Conservation (phyloP, 2,113 vertebrate species). For the Gyps fulvus region DNA sequence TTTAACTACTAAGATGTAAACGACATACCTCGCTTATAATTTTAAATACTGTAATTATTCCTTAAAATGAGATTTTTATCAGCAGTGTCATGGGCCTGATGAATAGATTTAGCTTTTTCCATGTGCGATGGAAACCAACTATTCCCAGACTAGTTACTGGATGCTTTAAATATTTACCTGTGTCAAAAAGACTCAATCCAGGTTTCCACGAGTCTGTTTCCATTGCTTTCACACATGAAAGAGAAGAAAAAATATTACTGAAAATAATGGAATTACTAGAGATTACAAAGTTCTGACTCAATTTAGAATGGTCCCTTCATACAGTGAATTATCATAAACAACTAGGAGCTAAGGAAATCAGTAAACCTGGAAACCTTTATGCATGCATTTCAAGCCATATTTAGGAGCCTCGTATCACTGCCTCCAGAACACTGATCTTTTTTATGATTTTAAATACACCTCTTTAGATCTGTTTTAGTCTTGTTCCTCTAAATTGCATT, state of each 20-base stretch:
- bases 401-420: not conserved
- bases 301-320: not conserved
- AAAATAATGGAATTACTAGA: not conserved
- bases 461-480: not conserved
- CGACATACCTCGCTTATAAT: not conserved
- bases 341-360: not conserved
- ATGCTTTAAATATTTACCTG: constrained; percentile 74
- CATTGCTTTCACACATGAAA: constrained; percentile 76
- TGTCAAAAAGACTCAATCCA: constrained; percentile 76
- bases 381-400: not conserved
- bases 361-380: not conserved
- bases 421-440: not conserved
- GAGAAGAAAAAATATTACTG: constrained; percentile 35
- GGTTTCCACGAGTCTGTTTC: constrained; percentile 78
- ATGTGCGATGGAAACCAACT: not conserved
- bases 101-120: not conserved
- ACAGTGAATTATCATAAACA: not conserved
- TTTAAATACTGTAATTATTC: not conserved
- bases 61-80: not conserved
- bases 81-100: not conserved
- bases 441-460: not conserved
- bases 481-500: not conserved
- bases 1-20: not conserved
- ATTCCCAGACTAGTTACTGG: not conserved
- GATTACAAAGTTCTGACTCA: not conserved